phyloP scores from a whole-genome alignment of 2,888 invertebrate species.

The Macrosoma leucophasiata region DNA sequence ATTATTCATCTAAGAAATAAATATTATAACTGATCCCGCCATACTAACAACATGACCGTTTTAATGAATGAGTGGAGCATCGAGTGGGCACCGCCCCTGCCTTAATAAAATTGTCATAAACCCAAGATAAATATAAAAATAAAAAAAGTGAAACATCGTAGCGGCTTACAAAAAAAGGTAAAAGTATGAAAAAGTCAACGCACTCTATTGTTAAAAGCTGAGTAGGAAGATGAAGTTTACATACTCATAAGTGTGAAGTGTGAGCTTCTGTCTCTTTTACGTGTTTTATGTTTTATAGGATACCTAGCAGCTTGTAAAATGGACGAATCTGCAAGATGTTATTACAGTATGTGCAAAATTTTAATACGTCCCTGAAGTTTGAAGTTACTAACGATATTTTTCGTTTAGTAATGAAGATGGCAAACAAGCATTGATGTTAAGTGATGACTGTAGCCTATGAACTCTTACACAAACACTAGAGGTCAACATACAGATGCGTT shows the following conservation, averaged over 20 bases:
- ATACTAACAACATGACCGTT: slow-evolving; percentile 37
- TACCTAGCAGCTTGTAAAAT: too few relatives aligned
- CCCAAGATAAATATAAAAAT: slow-evolving; percentile 47
- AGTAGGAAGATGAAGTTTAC: slow-evolving; percentile 25
- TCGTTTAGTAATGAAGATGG: too few relatives aligned
- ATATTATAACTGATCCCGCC: slow-evolving; percentile 23
- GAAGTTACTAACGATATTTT: too few relatives aligned
- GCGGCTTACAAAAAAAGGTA: slow-evolving; percentile 33
- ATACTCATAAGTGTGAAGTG: slow-evolving; percentile 33
- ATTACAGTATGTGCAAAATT: too few relatives aligned
- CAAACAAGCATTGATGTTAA: too few relatives aligned
- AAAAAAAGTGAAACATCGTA: slow-evolving; percentile 33
- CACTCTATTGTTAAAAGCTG: slow-evolving; percentile 38
- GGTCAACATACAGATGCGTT: too few relatives aligned
- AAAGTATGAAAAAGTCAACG: slow-evolving; percentile 41
- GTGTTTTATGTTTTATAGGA: too few relatives aligned
- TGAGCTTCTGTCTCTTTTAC: too few relatives aligned
- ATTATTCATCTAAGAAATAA: slow-evolving; percentile 1
- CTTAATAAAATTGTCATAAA: slow-evolving; percentile 69
- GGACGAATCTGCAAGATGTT: too few relatives aligned
- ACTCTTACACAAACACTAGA: too few relatives aligned
- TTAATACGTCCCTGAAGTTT: too few relatives aligned
- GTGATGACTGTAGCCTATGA: too few relatives aligned
- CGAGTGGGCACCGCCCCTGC: slow-evolving; percentile 50
- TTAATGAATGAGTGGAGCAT: slow-evolving; percentile 54